Conservation (phyloP, 2,797 vertebrate genomes). For the Lacerta viridis region DNA sequence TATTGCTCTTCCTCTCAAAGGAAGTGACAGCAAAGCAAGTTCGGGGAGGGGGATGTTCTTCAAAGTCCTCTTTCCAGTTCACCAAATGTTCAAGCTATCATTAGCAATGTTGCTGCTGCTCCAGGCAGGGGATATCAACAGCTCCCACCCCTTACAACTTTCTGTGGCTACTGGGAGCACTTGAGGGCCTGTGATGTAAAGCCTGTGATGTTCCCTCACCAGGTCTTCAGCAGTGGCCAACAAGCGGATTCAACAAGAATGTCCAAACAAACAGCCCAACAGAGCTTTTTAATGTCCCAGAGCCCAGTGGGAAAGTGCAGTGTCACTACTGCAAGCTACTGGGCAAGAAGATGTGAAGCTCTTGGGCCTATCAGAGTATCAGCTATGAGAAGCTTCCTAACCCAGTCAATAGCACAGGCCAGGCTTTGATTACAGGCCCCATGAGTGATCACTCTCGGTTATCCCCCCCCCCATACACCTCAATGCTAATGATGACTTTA, state of each 20-base stretch:
- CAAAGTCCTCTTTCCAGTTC: neutral
- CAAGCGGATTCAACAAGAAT: neutral
- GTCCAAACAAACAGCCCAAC: neutral
- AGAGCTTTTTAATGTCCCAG: neutral
- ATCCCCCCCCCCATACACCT: neutral
- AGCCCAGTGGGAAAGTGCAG: neutral
- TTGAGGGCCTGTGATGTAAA: neutral
- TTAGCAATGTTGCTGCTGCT: neutral
- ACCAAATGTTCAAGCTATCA: neutral
- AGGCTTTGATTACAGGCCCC: neutral
- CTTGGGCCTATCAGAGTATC: no score
- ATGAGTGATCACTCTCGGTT: neutral
- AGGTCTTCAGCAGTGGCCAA: no score
- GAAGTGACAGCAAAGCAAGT: neutral
- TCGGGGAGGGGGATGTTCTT: neutral
- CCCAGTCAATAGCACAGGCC: neutral
- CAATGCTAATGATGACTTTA: neutral
- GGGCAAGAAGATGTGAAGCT: neutral
- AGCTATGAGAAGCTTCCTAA: neutral
- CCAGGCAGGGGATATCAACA: neutral
- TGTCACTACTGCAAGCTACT: neutral
- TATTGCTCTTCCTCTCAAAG: neutral
- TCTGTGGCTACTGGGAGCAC: neutral
- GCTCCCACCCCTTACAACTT: neutral
- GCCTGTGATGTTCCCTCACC: neutral